Percentiles rank a stretch among this genome's conserved stretches.
Conservation (phyloP, 2,888 invertebrate genomes). For the Mesorhabditis sp. region DNA sequence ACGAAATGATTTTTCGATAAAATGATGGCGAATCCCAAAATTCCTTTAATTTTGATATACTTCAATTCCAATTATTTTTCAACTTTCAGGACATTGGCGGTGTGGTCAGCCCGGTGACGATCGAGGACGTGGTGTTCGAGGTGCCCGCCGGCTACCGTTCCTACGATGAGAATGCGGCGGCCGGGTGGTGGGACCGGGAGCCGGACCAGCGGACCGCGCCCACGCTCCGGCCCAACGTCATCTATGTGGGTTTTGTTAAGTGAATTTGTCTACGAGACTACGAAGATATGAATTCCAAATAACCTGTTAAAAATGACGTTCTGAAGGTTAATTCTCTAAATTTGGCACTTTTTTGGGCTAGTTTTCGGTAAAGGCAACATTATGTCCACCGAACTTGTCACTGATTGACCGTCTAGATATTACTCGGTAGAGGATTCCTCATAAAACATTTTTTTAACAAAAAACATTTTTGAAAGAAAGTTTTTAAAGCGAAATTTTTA, state of each 20-base stretch:
- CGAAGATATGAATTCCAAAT: too few relatives aligned
- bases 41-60: not conserved
- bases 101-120: conserved; percentile 10
- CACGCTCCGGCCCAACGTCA: conserved; percentile 5
- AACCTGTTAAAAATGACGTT: too few relatives aligned
- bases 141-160: conserved; percentile 28
- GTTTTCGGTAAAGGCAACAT: too few relatives aligned
- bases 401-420: too few relatives aligned
- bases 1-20: too few relatives aligned
- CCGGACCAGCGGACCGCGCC: not conserved
- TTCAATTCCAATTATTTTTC: not conserved
- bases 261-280: not conserved
- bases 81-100: not conserved
- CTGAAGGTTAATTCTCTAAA: too few relatives aligned
- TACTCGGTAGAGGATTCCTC: too few relatives aligned
- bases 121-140: conserved; percentile 28
- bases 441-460: not conserved
- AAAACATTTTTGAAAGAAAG: too few relatives aligned
- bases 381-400: too few relatives aligned
- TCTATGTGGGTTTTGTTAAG: conserved; percentile 14
- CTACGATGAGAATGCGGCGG: conserved; percentile 22
- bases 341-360: too few relatives aligned
- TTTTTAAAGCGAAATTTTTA: too few relatives aligned
- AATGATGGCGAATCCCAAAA: not conserved
- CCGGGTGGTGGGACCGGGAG: conserved; percentile 13